phyloP scores from a whole-genome alignment of 1,140 invertebrate genomes.

The Octopus sinensis region DNA sequence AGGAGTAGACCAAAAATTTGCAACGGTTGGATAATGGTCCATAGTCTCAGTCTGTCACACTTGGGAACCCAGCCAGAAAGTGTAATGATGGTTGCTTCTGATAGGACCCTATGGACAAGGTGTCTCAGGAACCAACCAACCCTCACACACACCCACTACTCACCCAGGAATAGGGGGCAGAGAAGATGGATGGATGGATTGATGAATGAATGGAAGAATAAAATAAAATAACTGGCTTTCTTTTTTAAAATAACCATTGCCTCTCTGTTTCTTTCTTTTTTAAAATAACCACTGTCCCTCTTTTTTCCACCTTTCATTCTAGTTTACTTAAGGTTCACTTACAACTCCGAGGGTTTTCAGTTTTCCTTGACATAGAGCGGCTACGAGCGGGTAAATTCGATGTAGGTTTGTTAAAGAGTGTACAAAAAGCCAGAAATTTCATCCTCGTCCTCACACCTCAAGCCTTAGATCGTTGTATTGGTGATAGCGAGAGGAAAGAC shows the following conservation, averaged over 20 bases:
- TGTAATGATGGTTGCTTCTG: too few species aligned
- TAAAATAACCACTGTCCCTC: not conserved
- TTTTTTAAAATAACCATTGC: not conserved
- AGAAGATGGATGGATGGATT: too few species aligned
- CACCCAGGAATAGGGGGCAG: too few species aligned
- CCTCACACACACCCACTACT: too few species aligned
- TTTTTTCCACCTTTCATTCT: constrained; percentile 51
- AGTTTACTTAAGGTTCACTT: constrained; percentile 80
- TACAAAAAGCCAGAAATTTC: constrained; percentile 94
- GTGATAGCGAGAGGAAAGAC: constrained; percentile 91
- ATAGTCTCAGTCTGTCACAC: too few species aligned
- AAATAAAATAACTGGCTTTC: not conserved
- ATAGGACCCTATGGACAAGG: too few species aligned
- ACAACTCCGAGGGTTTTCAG: constrained; percentile 76
- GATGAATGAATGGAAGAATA: too few species aligned
- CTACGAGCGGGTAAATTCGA: constrained; percentile 79
- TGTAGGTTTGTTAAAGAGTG: constrained; percentile 93
- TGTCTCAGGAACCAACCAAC: too few species aligned
- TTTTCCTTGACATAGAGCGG: constrained; percentile 57
- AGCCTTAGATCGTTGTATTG: constrained; percentile 88
- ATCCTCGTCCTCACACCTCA: constrained; percentile 91
- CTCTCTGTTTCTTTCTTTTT: too few species aligned
- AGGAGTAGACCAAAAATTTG: too few species aligned
- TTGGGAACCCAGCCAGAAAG: too few species aligned
- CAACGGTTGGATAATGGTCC: too few species aligned